Evolutionary conservation across 1,140 invertebrate species (phyloP).

Genomic region (Orchestia grillus): DNA sequence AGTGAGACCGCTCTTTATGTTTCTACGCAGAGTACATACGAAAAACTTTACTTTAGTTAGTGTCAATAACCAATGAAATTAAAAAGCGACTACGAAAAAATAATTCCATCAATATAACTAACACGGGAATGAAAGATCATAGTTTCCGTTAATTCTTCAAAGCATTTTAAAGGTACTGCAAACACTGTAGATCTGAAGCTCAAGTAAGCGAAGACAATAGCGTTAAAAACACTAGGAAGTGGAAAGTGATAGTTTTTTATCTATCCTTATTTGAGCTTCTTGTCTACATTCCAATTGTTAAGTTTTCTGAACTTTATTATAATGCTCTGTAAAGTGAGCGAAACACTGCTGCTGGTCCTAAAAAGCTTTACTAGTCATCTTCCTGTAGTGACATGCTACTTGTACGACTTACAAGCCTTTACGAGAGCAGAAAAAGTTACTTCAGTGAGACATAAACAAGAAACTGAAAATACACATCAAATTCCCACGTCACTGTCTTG

Average conservation of each 20-base stretch:
- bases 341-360: neutral
- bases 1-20: neutral
- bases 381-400: neutral
- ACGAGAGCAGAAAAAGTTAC: neutral
- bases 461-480: neutral
- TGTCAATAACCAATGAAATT: neutral
- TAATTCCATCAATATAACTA: neutral
- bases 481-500: neutral
- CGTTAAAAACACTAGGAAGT: neutral
- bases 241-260: neutral
- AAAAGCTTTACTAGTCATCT: neutral
- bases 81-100: no score
- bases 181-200: constrained; percentile 17
- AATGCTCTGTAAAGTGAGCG: neutral
- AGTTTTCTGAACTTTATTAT: neutral
- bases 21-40: neutral
- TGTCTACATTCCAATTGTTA: neutral
- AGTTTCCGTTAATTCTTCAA: neutral
- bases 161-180: neutral
- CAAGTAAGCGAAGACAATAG: neutral
- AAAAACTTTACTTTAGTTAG: neutral
- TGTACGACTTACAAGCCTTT: neutral
- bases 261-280: constrained; percentile 20
- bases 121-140: neutral
- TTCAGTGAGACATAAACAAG: neutral